These are phyloP conservation scores for Drosophila atripex DNA, from an alignment of 2,888 invertebrate species.

Conservation along the genomic window DNA sequence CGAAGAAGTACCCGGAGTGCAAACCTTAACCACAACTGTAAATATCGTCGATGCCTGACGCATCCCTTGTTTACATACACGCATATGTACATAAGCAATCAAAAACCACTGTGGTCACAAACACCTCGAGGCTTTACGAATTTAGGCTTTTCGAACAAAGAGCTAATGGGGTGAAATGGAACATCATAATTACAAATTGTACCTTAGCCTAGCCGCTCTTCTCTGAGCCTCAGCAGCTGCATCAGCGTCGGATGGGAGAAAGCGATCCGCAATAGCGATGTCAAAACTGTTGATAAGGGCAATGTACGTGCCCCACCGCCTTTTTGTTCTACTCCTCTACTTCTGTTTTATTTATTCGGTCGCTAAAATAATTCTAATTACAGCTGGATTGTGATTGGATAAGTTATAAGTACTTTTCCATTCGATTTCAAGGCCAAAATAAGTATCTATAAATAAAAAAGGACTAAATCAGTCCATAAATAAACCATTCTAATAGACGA, in stretches of 20 bases:
- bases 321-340: conserved; percentile 7
- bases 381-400: conserved; percentile 2
- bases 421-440: background rate
- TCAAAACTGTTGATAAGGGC: conserved; percentile 73
- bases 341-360: conserved; percentile 1
- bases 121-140: background rate
- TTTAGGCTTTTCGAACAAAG: background rate
- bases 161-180: background rate
- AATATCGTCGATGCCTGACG: background rate
- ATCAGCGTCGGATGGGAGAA: background rate
- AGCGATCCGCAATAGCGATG: background rate
- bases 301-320: conserved; percentile 51
- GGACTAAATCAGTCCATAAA: background rate
- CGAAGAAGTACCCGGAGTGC: no score
- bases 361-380: background rate
- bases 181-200: background rate
- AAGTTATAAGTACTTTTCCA: background rate
- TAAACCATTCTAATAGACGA: background rate
- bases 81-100: background rate
- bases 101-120: background rate
- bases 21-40: background rate
- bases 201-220: background rate
- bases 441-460: conserved; percentile 3
- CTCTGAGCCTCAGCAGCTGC: background rate
- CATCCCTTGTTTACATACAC: conserved; percentile 1